Conservation (phyloP, 2,113 vertebrate species). For the Rousettus leschenaultii region DNA sequence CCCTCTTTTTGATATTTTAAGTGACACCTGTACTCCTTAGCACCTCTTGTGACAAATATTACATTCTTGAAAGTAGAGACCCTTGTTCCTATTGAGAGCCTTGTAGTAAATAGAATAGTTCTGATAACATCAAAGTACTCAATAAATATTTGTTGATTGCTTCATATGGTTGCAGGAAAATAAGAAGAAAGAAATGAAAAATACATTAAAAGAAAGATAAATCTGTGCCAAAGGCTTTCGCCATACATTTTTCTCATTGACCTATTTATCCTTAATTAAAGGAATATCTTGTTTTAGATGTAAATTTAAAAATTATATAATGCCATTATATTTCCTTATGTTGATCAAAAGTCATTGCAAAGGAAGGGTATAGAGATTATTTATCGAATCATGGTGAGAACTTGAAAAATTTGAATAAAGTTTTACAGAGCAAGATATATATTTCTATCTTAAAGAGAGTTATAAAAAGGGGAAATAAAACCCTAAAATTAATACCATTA, state of each 20-base stretch:
- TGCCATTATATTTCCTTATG: neutral
- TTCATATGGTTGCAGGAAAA: neutral
- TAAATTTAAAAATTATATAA: neutral
- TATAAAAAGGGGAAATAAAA: slow-evolving; percentile 18
- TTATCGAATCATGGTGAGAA: neutral
- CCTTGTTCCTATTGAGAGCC: neutral
- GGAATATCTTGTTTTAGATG: neutral
- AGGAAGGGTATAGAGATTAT: neutral
- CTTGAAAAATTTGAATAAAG: slow-evolving; percentile 15
- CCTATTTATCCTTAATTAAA: neutral
- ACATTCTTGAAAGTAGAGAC: neutral
- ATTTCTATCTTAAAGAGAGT: slow-evolving; percentile 5
- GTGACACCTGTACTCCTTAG: neutral
- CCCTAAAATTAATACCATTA: neutral
- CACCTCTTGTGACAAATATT: neutral
- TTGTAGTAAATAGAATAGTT: neutral
- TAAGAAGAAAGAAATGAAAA: neutral
- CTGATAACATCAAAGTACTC: neutral
- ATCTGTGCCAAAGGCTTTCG: neutral
- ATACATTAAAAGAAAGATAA: neutral
- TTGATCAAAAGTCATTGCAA: neutral
- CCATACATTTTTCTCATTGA: neutral
- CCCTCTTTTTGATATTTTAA: neutral
- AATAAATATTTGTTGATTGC: neutral
- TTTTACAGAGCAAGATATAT: slow-evolving; percentile 13